Conservation (phyloP, 2,888 invertebrate species). For the Cryptus armator region DNA sequence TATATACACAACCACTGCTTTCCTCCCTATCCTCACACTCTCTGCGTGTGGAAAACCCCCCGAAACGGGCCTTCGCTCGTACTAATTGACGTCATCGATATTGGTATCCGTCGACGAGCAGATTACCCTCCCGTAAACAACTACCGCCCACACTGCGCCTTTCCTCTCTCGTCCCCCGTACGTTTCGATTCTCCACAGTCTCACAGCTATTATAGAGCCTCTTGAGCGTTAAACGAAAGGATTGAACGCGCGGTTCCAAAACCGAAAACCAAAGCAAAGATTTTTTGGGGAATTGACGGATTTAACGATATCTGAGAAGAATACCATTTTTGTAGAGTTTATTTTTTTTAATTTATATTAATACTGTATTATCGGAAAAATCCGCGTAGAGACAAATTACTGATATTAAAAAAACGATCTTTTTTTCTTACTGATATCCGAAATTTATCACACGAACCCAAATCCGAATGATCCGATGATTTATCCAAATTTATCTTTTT, state of each 20-base stretch:
- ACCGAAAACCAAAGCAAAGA: background rate
- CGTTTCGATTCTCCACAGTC: constrained; percentile 23
- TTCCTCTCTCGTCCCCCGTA: constrained; percentile 57
- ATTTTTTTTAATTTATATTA: too few species aligned
- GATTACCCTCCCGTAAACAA: constrained; percentile 84
- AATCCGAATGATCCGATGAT: too few species aligned
- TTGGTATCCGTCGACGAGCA: constrained; percentile 84
- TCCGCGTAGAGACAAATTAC: too few species aligned
- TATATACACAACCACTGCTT: constrained; percentile 41
- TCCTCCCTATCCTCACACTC: constrained; percentile 39
- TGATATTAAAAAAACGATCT: too few species aligned
- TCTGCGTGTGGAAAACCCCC: constrained; percentile 52
- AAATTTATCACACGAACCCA: too few species aligned
- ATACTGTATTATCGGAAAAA: too few species aligned
- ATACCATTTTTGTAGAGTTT: too few species aligned
- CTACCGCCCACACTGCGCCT: constrained; percentile 73
- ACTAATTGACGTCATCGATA: constrained; percentile 85
- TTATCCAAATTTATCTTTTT: too few species aligned
- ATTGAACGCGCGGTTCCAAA: background rate
- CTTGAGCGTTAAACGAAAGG: constrained; percentile 26
- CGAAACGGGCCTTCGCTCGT: constrained; percentile 78
- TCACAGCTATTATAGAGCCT: constrained; percentile 53
- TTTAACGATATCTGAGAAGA: too few species aligned
- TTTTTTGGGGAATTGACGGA: background rate
- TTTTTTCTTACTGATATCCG: too few species aligned